phyloP scores from a whole-genome alignment of 2,113 vertebrate species.

The Phalacrocorax brasilianus region DNA sequence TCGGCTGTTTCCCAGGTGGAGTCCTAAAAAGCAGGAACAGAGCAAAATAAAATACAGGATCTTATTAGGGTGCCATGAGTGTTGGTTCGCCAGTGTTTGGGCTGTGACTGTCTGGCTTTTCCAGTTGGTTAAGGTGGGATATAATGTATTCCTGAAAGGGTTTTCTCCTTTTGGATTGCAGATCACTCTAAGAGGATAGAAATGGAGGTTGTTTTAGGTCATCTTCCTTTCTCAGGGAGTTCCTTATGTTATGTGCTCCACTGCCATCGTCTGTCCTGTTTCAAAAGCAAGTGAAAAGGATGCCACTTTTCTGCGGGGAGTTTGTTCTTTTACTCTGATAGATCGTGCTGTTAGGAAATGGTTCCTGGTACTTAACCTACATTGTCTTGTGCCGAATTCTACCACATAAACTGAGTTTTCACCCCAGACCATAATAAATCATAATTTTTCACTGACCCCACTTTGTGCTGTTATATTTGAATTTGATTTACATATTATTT shows the following conservation, averaged over 20 bases:
- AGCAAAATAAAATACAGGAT: not conserved
- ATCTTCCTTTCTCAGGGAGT: not conserved
- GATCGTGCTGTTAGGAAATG: not conserved
- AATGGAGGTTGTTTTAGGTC: not conserved
- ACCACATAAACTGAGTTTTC: not conserved
- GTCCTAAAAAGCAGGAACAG: not conserved
- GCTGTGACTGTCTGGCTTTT: not conserved
- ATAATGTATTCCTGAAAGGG: not conserved
- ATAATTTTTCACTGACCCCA: constrained; percentile 16
- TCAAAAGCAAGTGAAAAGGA: not conserved
- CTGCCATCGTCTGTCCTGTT: not conserved
- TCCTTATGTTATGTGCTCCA: not conserved
- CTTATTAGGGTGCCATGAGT: rapidly evolving
- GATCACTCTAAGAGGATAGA: not conserved
- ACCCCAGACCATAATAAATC: not conserved
- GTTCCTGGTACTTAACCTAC: constrained; percentile 30
- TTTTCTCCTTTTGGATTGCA: not conserved
- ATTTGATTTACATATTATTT: constrained; percentile 47
- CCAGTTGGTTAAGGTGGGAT: not conserved
- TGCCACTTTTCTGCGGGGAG: not conserved
- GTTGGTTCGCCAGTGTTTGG: rapidly evolving
- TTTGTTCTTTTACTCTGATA: not conserved
- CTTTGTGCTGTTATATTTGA: constrained; percentile 10
- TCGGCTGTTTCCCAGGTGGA: not conserved
- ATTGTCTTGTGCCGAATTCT: not conserved